phyloP scores from a whole-genome alignment of 2,797 vertebrate genomes.

The Phyllotis vaccarum region DNA sequence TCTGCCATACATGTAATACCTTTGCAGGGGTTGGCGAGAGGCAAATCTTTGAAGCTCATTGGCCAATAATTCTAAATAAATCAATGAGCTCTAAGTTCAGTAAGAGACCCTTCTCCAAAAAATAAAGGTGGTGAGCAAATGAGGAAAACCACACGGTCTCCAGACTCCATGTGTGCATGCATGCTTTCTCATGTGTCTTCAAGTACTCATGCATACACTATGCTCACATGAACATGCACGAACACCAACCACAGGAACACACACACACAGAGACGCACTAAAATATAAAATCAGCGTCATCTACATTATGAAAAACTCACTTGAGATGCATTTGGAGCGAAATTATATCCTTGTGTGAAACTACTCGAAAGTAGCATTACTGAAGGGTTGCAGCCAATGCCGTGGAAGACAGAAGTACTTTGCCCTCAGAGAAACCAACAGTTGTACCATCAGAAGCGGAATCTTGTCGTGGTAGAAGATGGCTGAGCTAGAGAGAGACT shows the following conservation, averaged over 20 bases:
- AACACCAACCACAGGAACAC: neutral
- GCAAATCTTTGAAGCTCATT: neutral
- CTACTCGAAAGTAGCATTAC: neutral
- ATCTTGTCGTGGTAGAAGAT: neutral
- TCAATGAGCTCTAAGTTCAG: neutral
- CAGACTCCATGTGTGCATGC: neutral
- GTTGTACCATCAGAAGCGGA: neutral
- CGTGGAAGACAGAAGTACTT: neutral
- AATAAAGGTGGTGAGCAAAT: neutral
- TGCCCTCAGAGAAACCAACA: neutral
- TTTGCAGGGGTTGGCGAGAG: neutral
- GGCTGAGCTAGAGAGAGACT: slow-evolving; percentile 36
- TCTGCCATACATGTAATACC: neutral
- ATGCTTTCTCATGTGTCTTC: neutral
- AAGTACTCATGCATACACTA: neutral
- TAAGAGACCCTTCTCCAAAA: neutral
- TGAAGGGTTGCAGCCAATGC: neutral
- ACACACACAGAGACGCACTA: neutral
- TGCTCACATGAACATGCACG: neutral
- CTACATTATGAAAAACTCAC: neutral
- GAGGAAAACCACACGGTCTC: neutral
- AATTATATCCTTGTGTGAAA: neutral
- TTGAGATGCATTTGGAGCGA: neutral
- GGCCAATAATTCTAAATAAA: neutral
- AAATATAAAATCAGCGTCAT: neutral